Evolutionary conservation across 2,797 vertebrate species (phyloP), one percentile per base, ranked within the genome.

Genomic region (Prionace glauca): DNA sequence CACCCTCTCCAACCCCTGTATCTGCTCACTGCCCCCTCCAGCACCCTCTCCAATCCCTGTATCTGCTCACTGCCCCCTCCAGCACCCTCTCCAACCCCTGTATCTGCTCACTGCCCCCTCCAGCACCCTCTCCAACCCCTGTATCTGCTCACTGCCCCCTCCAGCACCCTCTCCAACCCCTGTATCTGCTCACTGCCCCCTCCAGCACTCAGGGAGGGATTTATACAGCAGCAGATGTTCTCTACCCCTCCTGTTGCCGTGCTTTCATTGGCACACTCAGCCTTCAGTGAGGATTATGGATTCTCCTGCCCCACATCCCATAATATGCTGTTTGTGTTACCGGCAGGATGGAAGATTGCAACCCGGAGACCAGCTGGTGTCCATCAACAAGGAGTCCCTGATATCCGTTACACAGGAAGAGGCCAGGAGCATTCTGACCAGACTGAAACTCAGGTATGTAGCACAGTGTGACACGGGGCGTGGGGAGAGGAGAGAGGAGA

Each of bases 351-450:
- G 99, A 96, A 97, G 98, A 96, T 96, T 99, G 96, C 98, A 98
- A 96, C 97, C 98, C 11, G 99, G 99, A 67, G 99, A 99, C 97
- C 99, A 99, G 96, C 98, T 99, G 86, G 98, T 99, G 96, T 99
- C 99, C 95, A 97, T 99, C 96, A 99, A 99, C 97, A 99, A 98
- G 96, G 99, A 99, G 96, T 99, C 98, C 10, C 97, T 99, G 97
- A 98, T 99, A 91, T 98, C 99, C 14, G 98, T 99, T 95, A 99
- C 98, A 56, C 98, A 98, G 60, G 99, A 99, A 97, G 98, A 99
- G 96, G 99, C 99, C 60, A 97, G 97, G 97, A 98, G 97, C 96
- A 97, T 99, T 96, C 97, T 99, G 96, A 98, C 96, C 20, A 97
- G 97, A 96, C 98, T 98, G 96, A 98, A 98, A 69, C 97, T 97